Base-by-base conservation (phyloP, 2,797 vertebrate genomes). In the Acanthopagrus latus region DNA sequence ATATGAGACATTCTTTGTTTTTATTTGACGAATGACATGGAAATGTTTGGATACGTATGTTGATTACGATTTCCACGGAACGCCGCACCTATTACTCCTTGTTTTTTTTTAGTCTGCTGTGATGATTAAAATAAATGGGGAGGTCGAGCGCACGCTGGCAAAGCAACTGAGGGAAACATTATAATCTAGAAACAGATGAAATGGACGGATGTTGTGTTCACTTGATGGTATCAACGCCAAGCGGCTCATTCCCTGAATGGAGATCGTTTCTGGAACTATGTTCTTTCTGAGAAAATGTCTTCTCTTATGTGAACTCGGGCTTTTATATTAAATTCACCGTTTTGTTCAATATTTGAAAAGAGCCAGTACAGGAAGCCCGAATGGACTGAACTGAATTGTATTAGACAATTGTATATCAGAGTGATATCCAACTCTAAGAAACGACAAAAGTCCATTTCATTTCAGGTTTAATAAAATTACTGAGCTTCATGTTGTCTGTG, bases 201-300 rank as follows among this genome's bases (percentile, higher is more conserved):
- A 89, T 70, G 79, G 84, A 89, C 87, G 83, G 87, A 89, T 90
- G 81, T 76, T 82, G 82, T 81, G 85, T 78, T 91, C 80, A 69
- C 87, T 84, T 84, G 84, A 89, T 85, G 71, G 87, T 79, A 86
- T 91, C 83, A 85, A 89, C 72, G 84, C 74, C 90, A 88, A 77
- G 87, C 83, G 63, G 84, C 89, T 91, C 90, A 86, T 93, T 89
- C 87, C 74, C 88, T 85, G 87, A 92, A 90, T 89, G 84, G 85
- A 86, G 87, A 91, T 93, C 74, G 89, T 91, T 91, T 84, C 84
- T 80, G 85, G 64, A 84, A 76, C 81, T 79, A 80, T 64, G 71
- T 72, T 67, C 80, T 78, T 83, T 78, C 64, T 58, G 78, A 76
- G 80, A 76, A 84, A 88, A 82, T 55, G 76, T 82, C 85, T 75